A percentile compares a stretch with the other conserved stretches of the same genome.
Conservation (phyloP, 2,797 vertebrate genomes). For the Tinamus major region DNA sequence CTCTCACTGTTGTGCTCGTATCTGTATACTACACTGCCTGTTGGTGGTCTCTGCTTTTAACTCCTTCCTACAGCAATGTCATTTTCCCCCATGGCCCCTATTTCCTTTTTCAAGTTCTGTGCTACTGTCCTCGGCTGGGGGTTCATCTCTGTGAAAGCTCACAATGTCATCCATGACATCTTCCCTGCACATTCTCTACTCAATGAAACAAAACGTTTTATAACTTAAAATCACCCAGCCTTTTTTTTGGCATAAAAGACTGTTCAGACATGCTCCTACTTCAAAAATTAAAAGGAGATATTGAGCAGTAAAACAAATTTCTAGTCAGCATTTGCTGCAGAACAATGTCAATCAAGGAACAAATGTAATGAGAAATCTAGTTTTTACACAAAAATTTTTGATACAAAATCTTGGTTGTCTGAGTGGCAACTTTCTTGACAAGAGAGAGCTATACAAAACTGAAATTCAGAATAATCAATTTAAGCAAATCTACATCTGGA, state of each 20-base stretch:
- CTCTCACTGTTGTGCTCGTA: background rate
- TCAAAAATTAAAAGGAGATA: background rate
- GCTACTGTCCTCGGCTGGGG: background rate
- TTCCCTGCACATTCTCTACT: background rate
- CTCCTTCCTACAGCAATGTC: background rate
- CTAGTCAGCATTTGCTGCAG: conserved; percentile 69
- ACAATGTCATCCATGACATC: background rate
- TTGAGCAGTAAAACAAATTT: background rate
- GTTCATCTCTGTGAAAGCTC: background rate
- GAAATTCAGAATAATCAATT: conserved; percentile 29
- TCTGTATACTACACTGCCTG: background rate
- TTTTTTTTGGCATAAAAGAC: background rate
- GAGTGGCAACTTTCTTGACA: conserved; percentile 60
- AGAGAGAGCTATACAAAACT: conserved; percentile 51
- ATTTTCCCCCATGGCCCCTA: background rate
- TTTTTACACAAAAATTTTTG: conserved; percentile 60
- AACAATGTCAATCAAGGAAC: conserved; percentile 67
- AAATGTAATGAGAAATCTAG: conserved; percentile 60
- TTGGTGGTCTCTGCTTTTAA: background rate
- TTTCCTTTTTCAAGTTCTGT: background rate
- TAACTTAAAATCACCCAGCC: background rate
- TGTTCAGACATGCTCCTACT: background rate
- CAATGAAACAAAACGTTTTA: background rate
- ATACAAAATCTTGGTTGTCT: conserved; percentile 52
- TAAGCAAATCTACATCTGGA: background rate